Base-by-base conservation (phyloP, 2,113 vertebrate species). In the Triplophysa dalaica region DNA sequence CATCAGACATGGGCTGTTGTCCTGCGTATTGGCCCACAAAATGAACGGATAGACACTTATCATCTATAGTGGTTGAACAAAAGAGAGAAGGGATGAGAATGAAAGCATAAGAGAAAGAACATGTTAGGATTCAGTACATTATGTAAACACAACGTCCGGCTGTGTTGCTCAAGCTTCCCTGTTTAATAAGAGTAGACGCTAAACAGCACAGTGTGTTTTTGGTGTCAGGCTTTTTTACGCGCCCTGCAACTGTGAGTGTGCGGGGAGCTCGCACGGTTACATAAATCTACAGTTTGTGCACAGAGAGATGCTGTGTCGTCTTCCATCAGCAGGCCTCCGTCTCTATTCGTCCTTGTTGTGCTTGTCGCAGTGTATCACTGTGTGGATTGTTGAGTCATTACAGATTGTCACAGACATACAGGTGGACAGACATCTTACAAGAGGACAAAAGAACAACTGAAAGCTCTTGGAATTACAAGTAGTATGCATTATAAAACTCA, bases 1-100 rank as follows among this genome's bases (percentile, higher is more conserved):
- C 45, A 19, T 77, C 75, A 77, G 54, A 65, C 61, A 66, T 54
- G 45, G 62, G 43, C 38, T 66, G 75, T 12, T 65, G 48, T 54
- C 6, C 48, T 52, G 61, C 13, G 26, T 19, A 76, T 65, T 65
- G 61, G 26, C 26, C 45, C 62, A 54, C 66, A 77, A 77, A 77
- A 33, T 54, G 9, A 62, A n/a, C 19, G 29, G 58, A 75, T 24
- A 26, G 60, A 63, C 58, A 11, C 58, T 45, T 75, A 41, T 21
- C 52, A n/a, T 65, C 41, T 64, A 52, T 64, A 64, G 9, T 45
- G 38, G 24, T 24, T 33, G 43, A 50, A 41, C 13, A 13, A 38
- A n/a, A 58, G 54, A 58, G 54, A 21, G 19, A 58, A 29, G 19
- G 45, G 26, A 10, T 54, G 48, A 21, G 16, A 58, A 54, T 33